phyloP scores from a whole-genome alignment of 2,888 invertebrate species.

The Euzophera pinguis region DNA sequence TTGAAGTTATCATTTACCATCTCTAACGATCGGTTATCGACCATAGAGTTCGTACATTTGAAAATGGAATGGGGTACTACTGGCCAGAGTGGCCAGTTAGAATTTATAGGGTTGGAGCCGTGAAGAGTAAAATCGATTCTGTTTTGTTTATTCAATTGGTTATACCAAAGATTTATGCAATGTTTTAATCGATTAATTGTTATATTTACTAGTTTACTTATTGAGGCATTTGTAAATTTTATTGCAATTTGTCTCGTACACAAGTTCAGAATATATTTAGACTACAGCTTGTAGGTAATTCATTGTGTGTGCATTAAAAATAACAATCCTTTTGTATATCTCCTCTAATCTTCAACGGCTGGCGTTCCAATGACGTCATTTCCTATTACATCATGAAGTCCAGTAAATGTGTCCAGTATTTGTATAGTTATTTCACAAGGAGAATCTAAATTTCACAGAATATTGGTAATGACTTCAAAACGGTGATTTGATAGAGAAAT shows the following conservation, averaged over 20 bases:
- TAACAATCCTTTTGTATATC: background rate
- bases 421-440: background rate
- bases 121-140: no score
- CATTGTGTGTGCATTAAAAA: background rate
- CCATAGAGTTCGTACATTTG: background rate
- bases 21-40: constrained; percentile 9
- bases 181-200: no score
- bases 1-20: constrained; percentile 17
- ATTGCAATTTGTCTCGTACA: no score
- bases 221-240: no score
- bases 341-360: constrained; percentile 2
- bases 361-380: constrained; percentile 22
- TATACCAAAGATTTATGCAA: no score
- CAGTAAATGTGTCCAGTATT: constrained; percentile 8
- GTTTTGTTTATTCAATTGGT: no score
- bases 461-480: background rate
- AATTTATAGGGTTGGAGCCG: background rate
- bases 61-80: background rate
- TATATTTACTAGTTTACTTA: no score
- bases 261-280: no score
- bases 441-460: background rate
- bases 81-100: background rate
- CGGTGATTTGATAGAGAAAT: no score
- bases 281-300: no score
- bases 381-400: constrained; percentile 25